Evolutionary conservation across 2,888 invertebrate species (phyloP), one percentile per base, ranked within the genome.

Genomic region (Eurytoma californica): DNA sequence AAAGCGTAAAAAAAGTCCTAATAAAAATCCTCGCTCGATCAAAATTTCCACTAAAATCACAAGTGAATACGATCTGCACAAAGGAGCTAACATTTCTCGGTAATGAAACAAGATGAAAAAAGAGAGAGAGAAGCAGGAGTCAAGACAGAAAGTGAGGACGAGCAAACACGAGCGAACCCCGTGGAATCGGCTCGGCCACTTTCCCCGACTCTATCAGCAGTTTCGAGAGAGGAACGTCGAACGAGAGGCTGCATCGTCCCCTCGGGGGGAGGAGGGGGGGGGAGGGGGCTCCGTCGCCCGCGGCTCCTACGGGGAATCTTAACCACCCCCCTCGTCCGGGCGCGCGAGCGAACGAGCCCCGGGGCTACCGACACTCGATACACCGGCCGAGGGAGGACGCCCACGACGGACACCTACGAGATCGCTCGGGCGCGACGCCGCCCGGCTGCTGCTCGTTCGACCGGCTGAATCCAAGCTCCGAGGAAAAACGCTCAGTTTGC

Each of bases 161-260:
- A 68, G 57, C 14, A 65, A 73, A 39, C 24, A 63, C 13, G 18
- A 12, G 0, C 18, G 14, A 73, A 69, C 79, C 79, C 72, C 82
- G 82, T 67, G 72, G 72, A 55, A 67, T 20, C 24, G 75, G 72
- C 81, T 80, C 72, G 39, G 72, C 77, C 12, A 39, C 63, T 81
- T 83, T 85, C 83, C 84, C 83, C 84, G 82, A 83, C 79, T 83
- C 84, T 84, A 84, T 85, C 84, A 84, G 85, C 85, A 86, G 86
- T 85, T 86, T 84, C 86, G 39, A 72, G 84, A 84, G 18, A 47
- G 51, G 49, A 28, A 20, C 30, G 9, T 14, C 66, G 61, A 28
- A 28, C 24, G 57, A 63, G 73, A 74, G 73, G 61, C 49, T 68
- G 20, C 63, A 49, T 39, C 68, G 65, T 68, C 28, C 68, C 73